Base-by-base conservation (phyloP, 23 tunicate genomes). In the Ascidia mentula region DNA sequence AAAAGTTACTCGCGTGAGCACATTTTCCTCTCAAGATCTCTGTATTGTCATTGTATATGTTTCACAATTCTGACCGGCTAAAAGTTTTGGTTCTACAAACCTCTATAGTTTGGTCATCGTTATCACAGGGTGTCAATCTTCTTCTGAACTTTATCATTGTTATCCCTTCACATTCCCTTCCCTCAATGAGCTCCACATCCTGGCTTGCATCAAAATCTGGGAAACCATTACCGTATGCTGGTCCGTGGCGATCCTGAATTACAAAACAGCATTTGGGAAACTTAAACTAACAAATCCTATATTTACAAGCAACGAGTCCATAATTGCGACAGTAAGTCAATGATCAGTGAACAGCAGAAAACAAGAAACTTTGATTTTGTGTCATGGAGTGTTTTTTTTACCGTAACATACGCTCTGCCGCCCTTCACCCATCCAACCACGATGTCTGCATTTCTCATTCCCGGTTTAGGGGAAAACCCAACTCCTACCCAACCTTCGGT, bases 241-340 rank as follows among this genome's bases (percentile, higher is more conserved):
- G 72, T 71, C 85, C 85, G 34, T 81, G 85, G 22, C 85, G 76
- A 40, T 81, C 85, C 85, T 81, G 53, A n/a, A n/a, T n/a, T n/a
- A n/a, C n/a, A 3, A 53, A 53, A 53, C 65, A 53, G 24, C 22
- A 9, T 15, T n/a, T n/a, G n/a, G n/a, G n/a, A n/a, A n/a, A n/a
- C n/a, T n/a, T n/a, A n/a, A n/a, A n/a, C n/a, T n/a, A n/a, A n/a
- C n/a, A n/a, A n/a, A n/a, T n/a, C n/a, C n/a, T n/a, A n/a, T n/a
- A n/a, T n/a, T n/a, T n/a, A n/a, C n/a, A n/a, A n/a, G n/a, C n/a
- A n/a, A n/a, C n/a, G n/a, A n/a, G n/a, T n/a, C n/a, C n/a, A n/a
- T n/a, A n/a, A n/a, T n/a, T n/a, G n/a, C n/a, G n/a, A n/a, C n/a
- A n/a, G n/a, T n/a, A n/a, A n/a, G n/a, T n/a, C n/a, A n/a, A n/a